Conservation (phyloP, 92 coral and sea anemone species). For the Heliopora coerulea region DNA sequence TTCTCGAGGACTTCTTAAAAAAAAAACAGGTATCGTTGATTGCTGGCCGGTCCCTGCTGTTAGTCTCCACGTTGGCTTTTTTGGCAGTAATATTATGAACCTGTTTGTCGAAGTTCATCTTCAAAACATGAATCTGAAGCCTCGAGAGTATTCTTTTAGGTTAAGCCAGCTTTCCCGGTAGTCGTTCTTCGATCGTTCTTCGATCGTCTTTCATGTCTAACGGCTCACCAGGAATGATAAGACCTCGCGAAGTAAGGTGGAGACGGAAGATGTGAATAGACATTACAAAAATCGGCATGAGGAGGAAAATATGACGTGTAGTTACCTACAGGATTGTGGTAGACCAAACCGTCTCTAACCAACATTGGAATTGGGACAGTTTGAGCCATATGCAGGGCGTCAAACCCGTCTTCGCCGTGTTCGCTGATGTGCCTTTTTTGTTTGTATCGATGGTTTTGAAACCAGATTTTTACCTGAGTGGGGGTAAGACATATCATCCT, state of each 20-base stretch:
- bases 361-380: constrained; percentile 89
- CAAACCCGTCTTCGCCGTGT: constrained; percentile 85
- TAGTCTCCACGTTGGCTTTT: too few relatives aligned
- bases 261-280: constrained; percentile 6
- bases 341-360: constrained; percentile 78
- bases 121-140: too few relatives aligned
- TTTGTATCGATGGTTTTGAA: constrained; percentile 98
- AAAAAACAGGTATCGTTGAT: too few relatives aligned
- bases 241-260: constrained; percentile 8
- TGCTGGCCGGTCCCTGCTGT: too few relatives aligned
- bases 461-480: constrained; percentile 99
- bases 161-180: background rate
- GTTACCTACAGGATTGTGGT: constrained; percentile 34
- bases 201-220: too few relatives aligned
- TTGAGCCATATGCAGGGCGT: constrained; percentile 75
- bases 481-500: constrained; percentile 96
- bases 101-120: too few relatives aligned
- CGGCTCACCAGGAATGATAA: constrained; percentile 28
- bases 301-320: constrained; percentile 40
- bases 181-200: background rate
- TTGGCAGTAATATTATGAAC: too few relatives aligned
- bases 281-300: constrained; percentile 22
- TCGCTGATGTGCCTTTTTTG: constrained; percentile 94
- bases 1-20: too few relatives aligned
- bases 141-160: background rate